phyloP scores from a whole-genome alignment of 2,797 vertebrate species.

The Naso thynnoides region DNA sequence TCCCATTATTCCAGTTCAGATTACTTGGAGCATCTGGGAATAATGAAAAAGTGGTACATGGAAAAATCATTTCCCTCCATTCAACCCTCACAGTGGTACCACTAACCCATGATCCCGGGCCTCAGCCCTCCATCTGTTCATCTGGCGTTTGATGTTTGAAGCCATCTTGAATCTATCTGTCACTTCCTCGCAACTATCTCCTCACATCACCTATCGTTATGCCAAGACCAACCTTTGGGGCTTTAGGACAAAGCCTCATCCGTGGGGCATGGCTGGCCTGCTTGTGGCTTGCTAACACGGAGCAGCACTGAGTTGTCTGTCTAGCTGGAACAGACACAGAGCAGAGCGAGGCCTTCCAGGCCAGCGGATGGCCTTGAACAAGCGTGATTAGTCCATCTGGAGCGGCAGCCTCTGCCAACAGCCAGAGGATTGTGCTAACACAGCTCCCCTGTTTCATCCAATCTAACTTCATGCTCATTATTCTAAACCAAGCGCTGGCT shows the following conservation, averaged over 20 bases:
- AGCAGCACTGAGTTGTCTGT: constrained; percentile 62
- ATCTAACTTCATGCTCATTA: constrained; percentile 73
- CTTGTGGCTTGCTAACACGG: constrained; percentile 47
- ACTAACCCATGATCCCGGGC: constrained; percentile 62
- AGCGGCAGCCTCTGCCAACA: constrained; percentile 69
- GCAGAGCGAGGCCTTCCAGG: constrained; percentile 69
- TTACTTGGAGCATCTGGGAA: constrained; percentile 84
- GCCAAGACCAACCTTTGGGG: constrained; percentile 46
- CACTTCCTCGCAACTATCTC: constrained; percentile 70
- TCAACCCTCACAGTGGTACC: constrained; percentile 59
- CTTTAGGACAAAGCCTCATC: constrained; percentile 45
- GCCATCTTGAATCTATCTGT: constrained; percentile 81
- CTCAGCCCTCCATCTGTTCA: constrained; percentile 62
- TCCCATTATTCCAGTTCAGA: constrained; percentile 73
- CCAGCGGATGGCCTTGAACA: constrained; percentile 76
- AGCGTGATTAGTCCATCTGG: constrained; percentile 79
- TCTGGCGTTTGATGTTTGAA: constrained; percentile 70
- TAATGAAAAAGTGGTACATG: constrained; percentile 76
- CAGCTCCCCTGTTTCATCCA: constrained; percentile 70
- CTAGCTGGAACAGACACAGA: constrained; percentile 57
- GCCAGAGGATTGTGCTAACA: constrained; percentile 74
- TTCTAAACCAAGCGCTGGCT: constrained; percentile 61
- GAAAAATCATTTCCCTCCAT: constrained; percentile 80
- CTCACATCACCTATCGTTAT: constrained; percentile 64
- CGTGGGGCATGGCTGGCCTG: constrained; percentile 27